Base-by-base conservation (phyloP, 2,113 vertebrate species). In the Cranoglanis bouderius region DNA sequence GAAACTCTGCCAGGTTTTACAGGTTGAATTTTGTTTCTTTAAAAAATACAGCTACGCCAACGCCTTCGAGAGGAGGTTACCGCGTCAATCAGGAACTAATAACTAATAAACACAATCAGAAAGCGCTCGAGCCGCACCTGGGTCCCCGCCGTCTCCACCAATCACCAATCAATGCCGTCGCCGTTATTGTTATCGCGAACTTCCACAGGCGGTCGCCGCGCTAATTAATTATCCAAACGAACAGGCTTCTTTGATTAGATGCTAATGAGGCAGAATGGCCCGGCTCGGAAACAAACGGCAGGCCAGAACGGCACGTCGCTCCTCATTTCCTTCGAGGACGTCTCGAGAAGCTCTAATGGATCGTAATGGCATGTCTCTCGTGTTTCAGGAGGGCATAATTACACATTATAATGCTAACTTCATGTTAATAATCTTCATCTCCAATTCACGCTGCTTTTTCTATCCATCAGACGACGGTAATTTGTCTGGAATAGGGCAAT, bases 31-130 rank as follows among this genome's bases (percentile, higher is more conserved):
- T 19, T 38, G 1, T n/a, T 26, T 63, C 26, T 63, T 6, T 63
- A 65, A n/a, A n/a, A 65, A 59, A 59, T 13, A 59, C 5, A 65
- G 43, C 83, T 51, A n/a, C 19, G 18, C 46, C 46, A 2, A 8
- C 51, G 49, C 67, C 51, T 38, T 38, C 5, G 35, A 78, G 85
- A 87, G 21, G 77, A 84, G 88, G 88, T 84, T 81, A 57, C 61
- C 90, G 90, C 90, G 94, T 95, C 95, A 95, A 95, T 95, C 95
- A 94, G 92, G 89, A n/a, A 63, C 83, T 81, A 61, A 67, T 59
- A 32, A 87, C 87, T 74, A 95, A 94, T 93, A 83, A 95, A 95
- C 93, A 90, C 93, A 91, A 95, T 96, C 94, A 95, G 94, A 94
- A 93, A 67, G 91, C 92, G 70, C 77, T 38, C 46, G 82, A 92